A percentile compares a stretch with the other conserved stretches of the same genome.
Conservation (phyloP, 2,113 vertebrate genomes). For the Cyanoramphus novaezelandiae region DNA sequence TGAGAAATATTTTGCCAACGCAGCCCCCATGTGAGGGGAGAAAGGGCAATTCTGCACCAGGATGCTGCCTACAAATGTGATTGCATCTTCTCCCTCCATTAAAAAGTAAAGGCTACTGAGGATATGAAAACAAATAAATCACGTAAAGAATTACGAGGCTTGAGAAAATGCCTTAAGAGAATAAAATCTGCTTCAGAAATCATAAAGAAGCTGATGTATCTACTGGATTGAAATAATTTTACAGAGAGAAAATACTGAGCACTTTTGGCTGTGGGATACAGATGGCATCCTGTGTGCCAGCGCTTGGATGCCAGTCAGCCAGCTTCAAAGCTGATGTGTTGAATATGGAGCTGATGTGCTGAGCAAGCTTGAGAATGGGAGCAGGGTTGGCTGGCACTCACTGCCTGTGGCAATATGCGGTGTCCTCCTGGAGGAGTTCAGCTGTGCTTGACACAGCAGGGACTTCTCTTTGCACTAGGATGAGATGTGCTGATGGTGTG, state of each 20-base stretch:
- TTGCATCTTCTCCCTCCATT: not conserved
- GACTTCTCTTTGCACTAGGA: not conserved
- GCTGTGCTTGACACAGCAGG: not conserved
- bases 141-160: not conserved
- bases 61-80: not conserved
- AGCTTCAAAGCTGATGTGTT: not conserved
- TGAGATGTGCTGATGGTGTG: not conserved
- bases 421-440: not conserved
- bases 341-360: not conserved
- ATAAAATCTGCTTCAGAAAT: not conserved
- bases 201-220: not conserved
- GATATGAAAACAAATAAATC: not conserved
- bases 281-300: not conserved
- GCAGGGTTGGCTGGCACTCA: not conserved
- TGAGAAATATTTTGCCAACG: not conserved
- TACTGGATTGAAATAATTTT: not conserved
- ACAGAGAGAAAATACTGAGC: not conserved
- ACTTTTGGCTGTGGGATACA: not conserved
- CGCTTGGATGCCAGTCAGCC: not conserved
- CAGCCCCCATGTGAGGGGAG: not conserved
- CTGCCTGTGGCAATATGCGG: accelerated
- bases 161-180: not conserved
- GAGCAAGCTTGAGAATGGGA: not conserved
- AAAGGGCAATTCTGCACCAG: not conserved
- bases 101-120: not conserved